Base-by-base conservation (phyloP, 2,113 vertebrate genomes). In the Gavia stellata region DNA sequence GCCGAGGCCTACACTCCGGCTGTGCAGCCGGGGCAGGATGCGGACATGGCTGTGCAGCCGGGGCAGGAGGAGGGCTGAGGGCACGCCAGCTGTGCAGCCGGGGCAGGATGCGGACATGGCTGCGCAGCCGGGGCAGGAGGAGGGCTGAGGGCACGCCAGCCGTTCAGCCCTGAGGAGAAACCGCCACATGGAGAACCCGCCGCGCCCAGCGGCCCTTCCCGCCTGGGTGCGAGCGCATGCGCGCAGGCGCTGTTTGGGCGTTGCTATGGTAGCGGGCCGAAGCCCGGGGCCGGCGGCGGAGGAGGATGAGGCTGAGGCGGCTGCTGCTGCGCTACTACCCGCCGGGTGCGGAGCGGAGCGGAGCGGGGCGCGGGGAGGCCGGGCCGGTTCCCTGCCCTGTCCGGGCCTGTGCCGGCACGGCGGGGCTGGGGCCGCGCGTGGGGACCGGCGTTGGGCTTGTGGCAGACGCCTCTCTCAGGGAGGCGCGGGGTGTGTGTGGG, bases 241-340 rank as follows among this genome's bases (percentile, higher is more conserved):
- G 98, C 97, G 31, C 68, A n/a, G 78, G 44, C 2, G 16, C 29
- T 61, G 91, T 93, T 97, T 78, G 81, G 42, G 14, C 8, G 97
- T 98, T 96, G 81, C 98, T 81, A 84, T 97, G 97, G 98, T 72
- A 96, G 98, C 98, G 56, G 44, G n/a, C 75, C 40, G 38, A 8
- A 13, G 78, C 33, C 13, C 94, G 95, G 97, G 23, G 44, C 3
- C 5, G 50, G 18, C 13, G 18, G n/a, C 14, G 13, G 24, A 94
- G 13, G 24, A 94, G 68, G 58, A 99, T 99, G 99, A 98, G 96
- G 94, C 98, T 99, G 56, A 99, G 98, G 94, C 97, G 99, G 78
- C 98, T 99, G 71, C 96, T 99, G 71, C 98, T 99, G 17, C 98
- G 99, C 49, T 99, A 99, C 97, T 99, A 98, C 90, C 99, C 99